Conservation (phyloP, 1,140 invertebrate species). For the Drosophila ficusphila region DNA sequence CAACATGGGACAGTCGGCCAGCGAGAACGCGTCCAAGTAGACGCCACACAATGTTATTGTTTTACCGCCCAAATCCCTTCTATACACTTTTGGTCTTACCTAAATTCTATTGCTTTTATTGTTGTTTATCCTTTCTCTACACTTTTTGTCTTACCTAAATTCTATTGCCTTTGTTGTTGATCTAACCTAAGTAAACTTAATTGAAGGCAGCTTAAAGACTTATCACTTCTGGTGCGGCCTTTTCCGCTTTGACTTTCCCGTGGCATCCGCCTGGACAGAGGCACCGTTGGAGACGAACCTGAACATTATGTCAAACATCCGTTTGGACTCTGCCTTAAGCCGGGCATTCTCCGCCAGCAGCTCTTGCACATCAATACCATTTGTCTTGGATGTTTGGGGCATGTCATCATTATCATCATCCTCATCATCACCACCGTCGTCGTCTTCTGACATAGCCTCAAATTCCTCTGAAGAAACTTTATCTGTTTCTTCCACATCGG, state of each 20-base stretch:
- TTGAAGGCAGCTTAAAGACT: not conserved
- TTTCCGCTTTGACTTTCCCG: constrained; percentile 22
- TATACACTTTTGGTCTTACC: constrained; percentile 22
- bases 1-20: constrained; percentile 26
- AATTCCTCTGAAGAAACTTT: not conserved
- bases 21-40: constrained; percentile 29
- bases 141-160: too few relatives aligned
- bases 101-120: constrained; percentile 26
- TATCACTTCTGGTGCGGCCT: constrained; percentile 24
- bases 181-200: constrained; percentile 39
- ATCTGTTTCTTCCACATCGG: not conserved
- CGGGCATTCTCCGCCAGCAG: constrained; percentile 46
- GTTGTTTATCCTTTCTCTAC: too few relatives aligned
- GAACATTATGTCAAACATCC: constrained; percentile 19
- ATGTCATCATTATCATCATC: not conserved
- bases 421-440: too few relatives aligned
- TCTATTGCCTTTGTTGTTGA: constrained; percentile 36
- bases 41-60: constrained; percentile 2
- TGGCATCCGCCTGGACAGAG: too few relatives aligned
- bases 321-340: constrained; percentile 42
- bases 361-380: constrained; percentile 63
- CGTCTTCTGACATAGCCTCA: too few relatives aligned
- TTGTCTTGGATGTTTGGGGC: constrained; percentile 74
- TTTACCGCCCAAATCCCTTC: not conserved
- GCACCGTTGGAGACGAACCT: constrained; percentile 11